These are phyloP conservation scores for Balaeniceps rex DNA, from an alignment of 2,113 vertebrate genomes.

Conservation along the genomic window DNA sequence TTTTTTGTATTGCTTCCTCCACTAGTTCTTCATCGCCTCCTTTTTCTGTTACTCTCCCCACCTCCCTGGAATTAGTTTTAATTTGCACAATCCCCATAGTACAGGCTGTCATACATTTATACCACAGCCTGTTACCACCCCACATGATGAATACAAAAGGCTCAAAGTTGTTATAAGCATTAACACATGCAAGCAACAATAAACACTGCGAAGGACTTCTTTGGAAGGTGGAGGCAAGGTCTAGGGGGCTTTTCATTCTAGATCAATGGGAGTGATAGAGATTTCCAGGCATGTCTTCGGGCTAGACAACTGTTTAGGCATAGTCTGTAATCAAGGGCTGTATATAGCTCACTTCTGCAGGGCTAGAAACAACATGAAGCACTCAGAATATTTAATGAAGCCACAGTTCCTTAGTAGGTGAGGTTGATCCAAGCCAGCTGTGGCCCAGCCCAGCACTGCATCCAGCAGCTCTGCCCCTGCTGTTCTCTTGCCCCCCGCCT, in stretches of 20 bases:
- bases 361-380: neutral
- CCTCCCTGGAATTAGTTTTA: neutral
- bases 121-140: neutral
- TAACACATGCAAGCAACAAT: neutral
- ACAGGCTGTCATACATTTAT: neutral
- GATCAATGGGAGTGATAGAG: neutral
- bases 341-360: neutral
- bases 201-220: neutral
- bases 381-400: neutral
- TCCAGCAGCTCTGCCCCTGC: neutral
- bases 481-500: neutral
- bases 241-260: neutral
- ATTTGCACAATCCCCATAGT: neutral
- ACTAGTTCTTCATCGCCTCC: neutral
- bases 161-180: neutral
- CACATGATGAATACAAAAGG: neutral
- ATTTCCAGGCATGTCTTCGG: neutral
- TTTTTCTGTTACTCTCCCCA: neutral
- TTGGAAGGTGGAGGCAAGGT: neutral
- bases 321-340: neutral
- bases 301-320: neutral
- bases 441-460: neutral
- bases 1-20: constrained; percentile 18
- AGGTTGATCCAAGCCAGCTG: neutral
- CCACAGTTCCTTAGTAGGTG: neutral